Evolutionary conservation across 2,797 vertebrate species (phyloP).

Genomic region (Bradypus variegatus): DNA sequence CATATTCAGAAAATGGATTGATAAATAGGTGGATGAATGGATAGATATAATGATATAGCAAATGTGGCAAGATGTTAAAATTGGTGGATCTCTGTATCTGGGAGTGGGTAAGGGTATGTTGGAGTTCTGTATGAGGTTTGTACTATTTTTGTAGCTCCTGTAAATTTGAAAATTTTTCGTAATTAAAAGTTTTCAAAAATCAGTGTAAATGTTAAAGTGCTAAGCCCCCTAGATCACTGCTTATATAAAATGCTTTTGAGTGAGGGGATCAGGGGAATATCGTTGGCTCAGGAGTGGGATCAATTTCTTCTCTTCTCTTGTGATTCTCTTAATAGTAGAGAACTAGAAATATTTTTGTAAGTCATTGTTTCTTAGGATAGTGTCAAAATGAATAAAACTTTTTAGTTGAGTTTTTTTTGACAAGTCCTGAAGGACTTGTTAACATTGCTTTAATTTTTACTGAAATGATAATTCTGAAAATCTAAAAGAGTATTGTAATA

Average conservation of each 20-base stretch:
- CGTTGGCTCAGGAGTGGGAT: not conserved
- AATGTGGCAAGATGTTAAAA: too few relatives aligned
- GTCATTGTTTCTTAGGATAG: not conserved
- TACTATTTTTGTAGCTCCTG: too few relatives aligned
- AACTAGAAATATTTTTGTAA: not conserved
- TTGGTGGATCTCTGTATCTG: too few relatives aligned
- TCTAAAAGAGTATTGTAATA: not conserved
- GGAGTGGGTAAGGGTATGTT: too few relatives aligned
- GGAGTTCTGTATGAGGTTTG: not conserved
- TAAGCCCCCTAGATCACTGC: not conserved
- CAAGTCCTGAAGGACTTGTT: not conserved
- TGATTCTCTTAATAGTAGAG: not conserved
- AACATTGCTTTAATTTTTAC: constrained; percentile 13
- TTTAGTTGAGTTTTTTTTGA: not conserved
- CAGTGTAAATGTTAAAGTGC: not conserved
- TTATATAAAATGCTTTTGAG: not conserved
- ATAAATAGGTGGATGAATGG: too few relatives aligned
- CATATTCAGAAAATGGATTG: too few relatives aligned
- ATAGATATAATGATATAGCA: too few relatives aligned
- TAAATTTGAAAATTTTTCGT: too few relatives aligned
- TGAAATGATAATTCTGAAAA: not conserved
- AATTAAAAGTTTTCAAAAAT: not conserved
- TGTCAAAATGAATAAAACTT: not conserved
- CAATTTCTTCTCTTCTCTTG: not conserved
- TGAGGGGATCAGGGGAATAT: not conserved